Base-by-base conservation (phyloP, 2,888 invertebrate genomes). In the Heliconius charithonia region DNA sequence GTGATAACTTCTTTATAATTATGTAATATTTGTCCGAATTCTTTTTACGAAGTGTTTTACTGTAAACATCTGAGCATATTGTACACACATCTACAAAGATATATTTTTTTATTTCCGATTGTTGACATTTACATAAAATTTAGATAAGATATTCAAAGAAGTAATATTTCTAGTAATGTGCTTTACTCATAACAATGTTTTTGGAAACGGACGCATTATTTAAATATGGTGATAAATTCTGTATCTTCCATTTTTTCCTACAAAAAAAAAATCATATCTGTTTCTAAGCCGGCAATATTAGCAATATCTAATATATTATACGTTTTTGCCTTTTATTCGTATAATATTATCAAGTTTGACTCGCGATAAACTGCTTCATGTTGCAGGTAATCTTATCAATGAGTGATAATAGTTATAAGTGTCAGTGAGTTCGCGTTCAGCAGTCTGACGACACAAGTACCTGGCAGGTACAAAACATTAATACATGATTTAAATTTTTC, bases 331-430 rank as follows among this genome's bases (percentile, higher is more conserved):
- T 86, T 91, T 87, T 90, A 88, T 90, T 89, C 91, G 88, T 89
- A 89, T 85, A 84, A 86, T 87, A 91, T 92, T 93, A 94, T 94
- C 93, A 85, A 87, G 85, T 87, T 90, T 91, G 93, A 93, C 93
- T 93, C 91, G 90, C 87, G 94, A 94, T 94, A 95, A 94, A 93
- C 90, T 89, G 83, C 85, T 89, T 91, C 89, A 92, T 92, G 91
- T 91, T 89, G 90, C 88, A 85, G 87, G 90, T 92, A 93, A 92
- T 94, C 93, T 95, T 95, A 95, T 95, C 95, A 91, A 89, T 89
- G 89, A 91, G 90, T 93, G 94, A 95, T 95, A 95, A 92, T 91
- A 91, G 93, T 92, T 93, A 91, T 93, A 93, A 93, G 94, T 93
- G 93, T 93, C 93, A 95, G 94, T 94, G 92, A 95, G 94, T 90